Evolutionary conservation across 2,888 invertebrate species (phyloP).

Genomic region (Fabriciana adippe): DNA sequence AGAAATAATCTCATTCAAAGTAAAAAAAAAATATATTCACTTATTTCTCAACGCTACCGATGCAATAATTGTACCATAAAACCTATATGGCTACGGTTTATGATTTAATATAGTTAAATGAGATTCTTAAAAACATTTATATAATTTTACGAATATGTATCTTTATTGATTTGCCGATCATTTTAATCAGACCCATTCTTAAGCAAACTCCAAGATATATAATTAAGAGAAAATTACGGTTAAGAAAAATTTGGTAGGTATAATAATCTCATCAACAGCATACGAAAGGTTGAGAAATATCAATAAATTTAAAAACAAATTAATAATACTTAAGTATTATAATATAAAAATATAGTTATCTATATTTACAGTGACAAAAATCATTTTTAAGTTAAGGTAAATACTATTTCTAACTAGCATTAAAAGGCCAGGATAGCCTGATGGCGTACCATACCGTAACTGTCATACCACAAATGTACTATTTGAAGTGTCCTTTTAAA

Average conservation of each 20-base stretch:
- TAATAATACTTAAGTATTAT: constrained; percentile 65
- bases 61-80: constrained; percentile 38
- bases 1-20: constrained; percentile 77
- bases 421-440: constrained; percentile 44
- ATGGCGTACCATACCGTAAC: constrained; percentile 47
- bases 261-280: constrained; percentile 53
- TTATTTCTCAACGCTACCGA: constrained; percentile 60
- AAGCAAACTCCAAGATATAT: constrained; percentile 32
- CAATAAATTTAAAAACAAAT: constrained; percentile 55
- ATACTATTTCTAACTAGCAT: constrained; percentile 39
- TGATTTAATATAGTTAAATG: constrained; percentile 41
- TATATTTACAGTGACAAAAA: constrained; percentile 76
- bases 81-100: constrained; percentile 37
- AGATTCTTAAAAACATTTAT: constrained; percentile 42
- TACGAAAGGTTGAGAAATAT: constrained; percentile 71
- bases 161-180: constrained; percentile 33
- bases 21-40: constrained; percentile 58
- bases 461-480: constrained; percentile 9
- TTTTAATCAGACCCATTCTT: constrained; percentile 26
- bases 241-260: constrained; percentile 4
- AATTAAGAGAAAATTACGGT: constrained; percentile 25
- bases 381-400: constrained; percentile 57
- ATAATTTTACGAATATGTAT: constrained; percentile 27
- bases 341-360: constrained; percentile 73
- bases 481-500: not conserved